phyloP scores from a whole-genome alignment of 1,140 invertebrate species.

The Cydia splendana region DNA sequence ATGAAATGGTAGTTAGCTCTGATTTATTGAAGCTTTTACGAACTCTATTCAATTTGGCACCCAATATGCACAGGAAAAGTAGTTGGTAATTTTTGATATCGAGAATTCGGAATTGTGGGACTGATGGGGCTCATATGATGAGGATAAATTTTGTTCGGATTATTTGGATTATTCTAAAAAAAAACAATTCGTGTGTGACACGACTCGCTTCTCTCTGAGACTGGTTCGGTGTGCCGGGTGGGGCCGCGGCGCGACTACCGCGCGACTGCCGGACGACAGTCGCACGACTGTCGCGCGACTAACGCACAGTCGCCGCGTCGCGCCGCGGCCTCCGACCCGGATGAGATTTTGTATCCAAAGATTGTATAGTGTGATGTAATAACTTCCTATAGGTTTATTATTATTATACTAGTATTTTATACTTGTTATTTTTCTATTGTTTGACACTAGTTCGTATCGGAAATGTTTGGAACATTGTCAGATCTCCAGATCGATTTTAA shows the following conservation, averaged over 20 bases:
- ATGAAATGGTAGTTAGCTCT: conserved; percentile 53
- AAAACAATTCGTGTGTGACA: conserved; percentile 72
- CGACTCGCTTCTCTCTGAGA: conserved; percentile 67
- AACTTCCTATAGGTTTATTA: conserved; percentile 75
- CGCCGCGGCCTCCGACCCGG: conserved; percentile 34
- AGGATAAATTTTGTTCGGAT: conserved; percentile 66
- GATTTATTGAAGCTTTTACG: background rate
- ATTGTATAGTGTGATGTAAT: conserved; percentile 73
- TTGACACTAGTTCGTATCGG: conserved; percentile 59
- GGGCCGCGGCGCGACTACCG: conserved; percentile 24
- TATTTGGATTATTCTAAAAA: conserved; percentile 57
- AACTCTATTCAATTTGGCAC: conserved; percentile 39
- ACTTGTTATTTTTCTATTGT: conserved; percentile 71
- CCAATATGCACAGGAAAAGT: conserved; percentile 59
- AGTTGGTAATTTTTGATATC: conserved; percentile 61
- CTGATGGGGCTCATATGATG: conserved; percentile 76
- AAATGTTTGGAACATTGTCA: conserved; percentile 57
- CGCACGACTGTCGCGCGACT: background rate
- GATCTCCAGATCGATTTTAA: conserved; percentile 64
- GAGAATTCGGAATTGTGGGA: conserved; percentile 65
- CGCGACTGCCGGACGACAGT: background rate
- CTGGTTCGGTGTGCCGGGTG: conserved; percentile 55
- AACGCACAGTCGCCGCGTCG: conserved; percentile 18
- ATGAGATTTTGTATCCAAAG: conserved; percentile 75
- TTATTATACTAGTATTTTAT: conserved; percentile 74